phyloP scores from a whole-genome alignment of 2,797 vertebrate species.

The Uromys caudimaculatus region DNA sequence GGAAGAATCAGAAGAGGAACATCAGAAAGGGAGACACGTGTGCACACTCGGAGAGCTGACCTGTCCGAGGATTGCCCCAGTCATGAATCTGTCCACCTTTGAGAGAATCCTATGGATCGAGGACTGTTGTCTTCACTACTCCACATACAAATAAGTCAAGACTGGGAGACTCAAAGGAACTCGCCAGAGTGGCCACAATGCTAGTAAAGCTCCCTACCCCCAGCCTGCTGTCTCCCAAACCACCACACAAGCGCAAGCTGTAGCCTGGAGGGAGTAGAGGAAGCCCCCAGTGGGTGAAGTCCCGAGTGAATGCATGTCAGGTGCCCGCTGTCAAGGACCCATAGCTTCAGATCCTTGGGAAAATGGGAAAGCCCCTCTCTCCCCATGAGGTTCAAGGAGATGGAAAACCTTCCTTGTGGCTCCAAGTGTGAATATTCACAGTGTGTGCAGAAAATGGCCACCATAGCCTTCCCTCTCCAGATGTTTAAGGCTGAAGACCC shows the following conservation, averaged over 20 bases:
- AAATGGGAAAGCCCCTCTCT: neutral
- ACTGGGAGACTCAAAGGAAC: neutral
- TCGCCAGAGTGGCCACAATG: neutral
- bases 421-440: neutral
- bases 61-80: neutral
- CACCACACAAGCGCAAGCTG: accelerated
- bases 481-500: neutral
- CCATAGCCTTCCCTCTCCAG: neutral
- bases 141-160: neutral
- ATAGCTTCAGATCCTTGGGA: neutral
- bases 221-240: accelerated
- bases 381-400: neutral
- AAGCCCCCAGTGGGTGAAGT: neutral
- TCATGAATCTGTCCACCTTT: neutral
- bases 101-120: neutral
- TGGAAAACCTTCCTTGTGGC: too few relatives aligned
- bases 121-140: neutral
- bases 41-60: neutral
- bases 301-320: neutral
- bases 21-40: accelerated
- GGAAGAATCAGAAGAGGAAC: neutral
- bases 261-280: too few relatives aligned
- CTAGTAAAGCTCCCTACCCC: neutral
- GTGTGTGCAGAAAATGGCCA: neutral
- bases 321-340: too few relatives aligned